Evolutionary conservation across 2,797 vertebrate species (phyloP).

Genomic region (Clarias pachynema): DNA sequence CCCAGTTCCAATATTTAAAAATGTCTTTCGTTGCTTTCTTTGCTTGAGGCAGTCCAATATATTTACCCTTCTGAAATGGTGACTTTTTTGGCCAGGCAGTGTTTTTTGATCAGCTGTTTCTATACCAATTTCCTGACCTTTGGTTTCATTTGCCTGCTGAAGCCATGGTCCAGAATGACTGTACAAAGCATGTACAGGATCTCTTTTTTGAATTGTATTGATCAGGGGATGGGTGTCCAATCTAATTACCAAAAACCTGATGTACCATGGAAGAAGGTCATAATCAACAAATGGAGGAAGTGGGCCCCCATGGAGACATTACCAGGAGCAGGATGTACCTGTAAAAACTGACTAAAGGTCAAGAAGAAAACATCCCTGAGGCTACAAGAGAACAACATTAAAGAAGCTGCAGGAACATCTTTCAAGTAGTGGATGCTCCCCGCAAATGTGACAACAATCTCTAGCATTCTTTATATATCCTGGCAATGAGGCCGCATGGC

Average conservation of each 20-base stretch:
- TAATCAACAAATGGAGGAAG: constrained; percentile 5
- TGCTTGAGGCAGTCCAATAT: too few species aligned
- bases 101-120: background rate
- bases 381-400: background rate
- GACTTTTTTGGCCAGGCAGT: too few species aligned
- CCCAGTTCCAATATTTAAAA: too few species aligned
- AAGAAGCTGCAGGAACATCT: background rate
- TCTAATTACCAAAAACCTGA: background rate
- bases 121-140: background rate
- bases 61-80: too few species aligned
- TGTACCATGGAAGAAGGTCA: background rate
- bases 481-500: background rate
- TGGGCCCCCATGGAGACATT: background rate
- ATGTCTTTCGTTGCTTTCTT: too few species aligned
- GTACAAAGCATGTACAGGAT: background rate
- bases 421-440: too few species aligned
- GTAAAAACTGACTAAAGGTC: background rate
- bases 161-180: background rate
- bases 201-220: background rate
- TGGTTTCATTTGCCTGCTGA: background rate
- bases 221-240: background rate
- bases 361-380: background rate
- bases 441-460: background rate
- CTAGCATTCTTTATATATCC: background rate
- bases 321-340: background rate